Evolutionary conservation across 1,140 invertebrate species (phyloP).

Genomic region (Micrasema longulum): DNA sequence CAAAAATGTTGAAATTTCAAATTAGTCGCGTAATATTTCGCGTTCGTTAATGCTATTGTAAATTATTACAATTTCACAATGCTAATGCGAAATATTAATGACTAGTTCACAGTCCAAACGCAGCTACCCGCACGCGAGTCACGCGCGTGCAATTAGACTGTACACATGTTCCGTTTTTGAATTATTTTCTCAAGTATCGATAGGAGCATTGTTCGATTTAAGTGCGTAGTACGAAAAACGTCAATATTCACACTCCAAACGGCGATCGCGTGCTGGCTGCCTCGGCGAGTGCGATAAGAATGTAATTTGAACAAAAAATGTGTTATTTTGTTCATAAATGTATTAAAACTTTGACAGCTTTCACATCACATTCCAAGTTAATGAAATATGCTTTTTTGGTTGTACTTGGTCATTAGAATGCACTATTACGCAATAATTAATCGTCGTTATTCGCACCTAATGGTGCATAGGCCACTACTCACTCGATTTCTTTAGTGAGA

Average conservation of each 20-base stretch:
- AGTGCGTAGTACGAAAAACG: constrained; percentile 1
- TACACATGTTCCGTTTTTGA: constrained; percentile 6
- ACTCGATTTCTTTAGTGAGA: too few relatives aligned
- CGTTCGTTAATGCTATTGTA: too few relatives aligned
- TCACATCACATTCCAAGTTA: constrained; percentile 7
- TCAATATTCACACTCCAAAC: constrained; percentile 11
- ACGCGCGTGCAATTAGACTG: constrained; percentile 17
- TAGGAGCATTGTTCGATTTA: constrained; percentile 3
- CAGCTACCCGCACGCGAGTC: constrained; percentile 8
- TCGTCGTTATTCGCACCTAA: too few relatives aligned
- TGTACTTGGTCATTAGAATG: too few relatives aligned
- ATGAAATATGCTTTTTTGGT: constrained; percentile 7
- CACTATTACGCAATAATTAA: too few relatives aligned
- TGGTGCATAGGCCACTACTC: too few relatives aligned
- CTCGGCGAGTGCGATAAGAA: constrained; percentile 4
- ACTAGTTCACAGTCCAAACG: constrained; percentile 23
- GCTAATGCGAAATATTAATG: too few relatives aligned
- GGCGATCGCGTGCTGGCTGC: not conserved
- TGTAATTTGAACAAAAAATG: constrained; percentile 16
- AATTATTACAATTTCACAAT: not conserved
- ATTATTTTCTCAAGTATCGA: constrained; percentile 1
- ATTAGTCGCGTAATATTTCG: too few relatives aligned
- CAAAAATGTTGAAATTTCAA: too few relatives aligned
- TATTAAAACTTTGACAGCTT: constrained; percentile 31
- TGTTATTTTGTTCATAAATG: constrained; percentile 20